A percentile compares a stretch with the other conserved stretches of the same genome.
Evolutionary conservation across 2,113 vertebrate species (phyloP).

Genomic region (Vireo altiloquus): DNA sequence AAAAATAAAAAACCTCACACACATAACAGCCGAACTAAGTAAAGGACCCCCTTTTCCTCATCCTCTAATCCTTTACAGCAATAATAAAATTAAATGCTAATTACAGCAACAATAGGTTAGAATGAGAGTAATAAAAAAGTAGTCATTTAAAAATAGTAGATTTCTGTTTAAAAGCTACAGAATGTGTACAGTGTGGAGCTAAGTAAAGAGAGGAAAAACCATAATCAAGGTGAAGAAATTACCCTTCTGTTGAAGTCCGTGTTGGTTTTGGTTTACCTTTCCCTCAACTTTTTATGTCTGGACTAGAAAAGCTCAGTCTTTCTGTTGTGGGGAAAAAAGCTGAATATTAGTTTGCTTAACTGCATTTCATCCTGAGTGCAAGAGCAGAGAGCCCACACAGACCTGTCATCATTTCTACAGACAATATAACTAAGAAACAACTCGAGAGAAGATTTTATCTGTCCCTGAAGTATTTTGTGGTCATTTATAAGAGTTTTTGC

Average conservation of each 20-base stretch:
- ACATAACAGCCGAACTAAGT: not conserved
- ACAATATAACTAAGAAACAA: not conserved
- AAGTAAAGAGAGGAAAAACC: not conserved
- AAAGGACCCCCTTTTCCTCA: not conserved
- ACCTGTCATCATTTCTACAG: not conserved
- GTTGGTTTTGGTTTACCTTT: not conserved
- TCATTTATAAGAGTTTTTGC: not conserved
- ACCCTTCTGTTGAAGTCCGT: not conserved
- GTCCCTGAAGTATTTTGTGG: not conserved
- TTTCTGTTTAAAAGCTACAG: not conserved
- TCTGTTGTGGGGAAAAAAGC: not conserved
- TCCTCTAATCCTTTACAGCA: not conserved
- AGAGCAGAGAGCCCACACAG: not conserved
- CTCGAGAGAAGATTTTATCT: not conserved
- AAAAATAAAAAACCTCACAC: not conserved
- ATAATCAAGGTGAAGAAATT: not conserved
- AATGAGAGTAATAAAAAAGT: not conserved
- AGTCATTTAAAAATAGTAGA: not conserved
- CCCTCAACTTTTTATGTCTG: not conserved
- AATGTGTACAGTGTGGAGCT: not conserved
- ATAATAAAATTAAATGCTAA: not conserved
- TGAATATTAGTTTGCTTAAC: not conserved
- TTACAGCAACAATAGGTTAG: not conserved
- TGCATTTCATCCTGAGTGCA: not conserved
- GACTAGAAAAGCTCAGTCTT: not conserved